Base-by-base conservation (phyloP, 2,797 vertebrate species). In the Mormyrus proboscirostris region DNA sequence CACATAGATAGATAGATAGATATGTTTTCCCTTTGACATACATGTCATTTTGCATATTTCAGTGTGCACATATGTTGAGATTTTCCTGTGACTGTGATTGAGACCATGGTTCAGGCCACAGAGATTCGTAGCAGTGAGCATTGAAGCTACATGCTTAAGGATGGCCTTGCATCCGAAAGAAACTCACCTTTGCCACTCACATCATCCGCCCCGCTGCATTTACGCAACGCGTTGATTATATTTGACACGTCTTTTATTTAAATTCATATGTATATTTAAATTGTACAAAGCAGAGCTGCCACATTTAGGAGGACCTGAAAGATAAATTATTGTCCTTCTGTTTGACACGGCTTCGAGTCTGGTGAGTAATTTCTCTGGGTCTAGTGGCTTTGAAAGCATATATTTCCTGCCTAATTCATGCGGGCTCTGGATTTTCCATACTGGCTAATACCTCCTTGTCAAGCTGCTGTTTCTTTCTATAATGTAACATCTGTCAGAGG, bases 261-360 rank as follows among this genome's bases (percentile, higher is more conserved):
- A 86, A 86, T 53, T 51, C 51, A 55, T 1, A 14, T 50, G 49
- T 51, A 53, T 33, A 86, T 53, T 51, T 86, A 16, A 55, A 86
- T 8, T 55, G 25, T 16, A 86, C 22, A 16, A 53, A 86, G 49
- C 8, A 16, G 10, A 25, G 29, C 49, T 38, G 49, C 50, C 49
- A 16, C 50, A 53, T 53, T 53, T 51, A 86, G 84, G 10, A 55
- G 16, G 84, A 86, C 29, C 16, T 51, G 84, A 86, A 55, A 33
- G 49, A 86, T 86, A 38, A 33, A 86, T 86, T 86, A 86, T 86
- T 53, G 83, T 53, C 83, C 84, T 86, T 86, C 25, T 86, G 50
- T 49, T 25, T 85, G 83, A 85, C 83, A 33, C 10, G 22, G 12
- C 25, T 85, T 22, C 2, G 83, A 33, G 49, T 85, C 83, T 85